These are phyloP conservation scores for Hypselothyrea guttata DNA, from an alignment of 2,888 invertebrate species.

Conservation along the genomic window DNA sequence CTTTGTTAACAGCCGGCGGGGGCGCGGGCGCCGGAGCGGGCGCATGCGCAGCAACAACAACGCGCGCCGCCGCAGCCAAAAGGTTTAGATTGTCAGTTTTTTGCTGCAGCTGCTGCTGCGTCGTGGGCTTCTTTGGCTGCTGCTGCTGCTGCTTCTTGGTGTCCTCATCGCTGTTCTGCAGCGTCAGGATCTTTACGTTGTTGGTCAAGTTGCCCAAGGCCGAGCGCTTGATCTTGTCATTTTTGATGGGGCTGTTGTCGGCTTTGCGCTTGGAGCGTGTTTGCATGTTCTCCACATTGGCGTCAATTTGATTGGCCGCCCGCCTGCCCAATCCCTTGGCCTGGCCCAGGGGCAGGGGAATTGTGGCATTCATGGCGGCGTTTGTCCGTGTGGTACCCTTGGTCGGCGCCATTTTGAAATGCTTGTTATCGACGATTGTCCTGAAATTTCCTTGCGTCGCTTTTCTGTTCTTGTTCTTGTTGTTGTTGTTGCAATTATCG, in stretches of 20 bases:
- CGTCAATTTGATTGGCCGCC: constrained; percentile 64
- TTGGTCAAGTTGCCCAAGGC: constrained; percentile 94
- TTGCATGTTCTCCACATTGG: constrained; percentile 75
- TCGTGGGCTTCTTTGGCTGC: constrained; percentile 59
- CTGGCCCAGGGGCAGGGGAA: constrained; percentile 55
- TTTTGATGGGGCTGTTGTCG: constrained; percentile 89
- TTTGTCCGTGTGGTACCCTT: constrained; percentile 75
- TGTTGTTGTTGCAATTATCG: constrained; percentile 29
- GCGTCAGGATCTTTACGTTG: constrained; percentile 77
- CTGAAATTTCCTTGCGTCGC: no score
- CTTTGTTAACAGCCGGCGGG: constrained; percentile 46
- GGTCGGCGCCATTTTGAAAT: constrained; percentile 80
- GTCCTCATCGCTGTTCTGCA: constrained; percentile 76
- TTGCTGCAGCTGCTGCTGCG: constrained; percentile 68
- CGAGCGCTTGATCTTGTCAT: constrained; percentile 89
- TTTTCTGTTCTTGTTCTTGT: constrained; percentile 31
- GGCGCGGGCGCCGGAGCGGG: constrained; percentile 6
- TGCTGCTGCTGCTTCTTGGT: constrained; percentile 82
- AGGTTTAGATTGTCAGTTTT: constrained; percentile 53
- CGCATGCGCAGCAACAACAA: background rate
- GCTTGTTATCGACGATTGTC: no score
- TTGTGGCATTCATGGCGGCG: constrained; percentile 57
- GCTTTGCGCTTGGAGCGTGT: constrained; percentile 89
- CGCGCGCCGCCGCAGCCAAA: constrained; percentile 22
- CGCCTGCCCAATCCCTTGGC: constrained; percentile 76